Evolutionary conservation across 2,797 vertebrate genomes (phyloP).

Genomic region (Falco concolor): DNA sequence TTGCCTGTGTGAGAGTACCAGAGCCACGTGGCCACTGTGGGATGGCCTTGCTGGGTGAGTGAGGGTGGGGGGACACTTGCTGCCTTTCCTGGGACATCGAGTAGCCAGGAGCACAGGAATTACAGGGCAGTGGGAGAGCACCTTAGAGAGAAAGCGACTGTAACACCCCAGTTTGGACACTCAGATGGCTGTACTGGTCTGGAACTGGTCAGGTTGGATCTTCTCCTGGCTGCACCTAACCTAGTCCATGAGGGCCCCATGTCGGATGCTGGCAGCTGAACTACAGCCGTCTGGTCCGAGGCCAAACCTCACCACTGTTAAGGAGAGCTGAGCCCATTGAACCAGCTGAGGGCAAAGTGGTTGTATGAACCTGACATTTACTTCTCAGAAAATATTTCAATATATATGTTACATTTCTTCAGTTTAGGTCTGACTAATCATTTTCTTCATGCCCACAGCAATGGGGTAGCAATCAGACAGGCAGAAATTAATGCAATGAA

Average conservation of each 20-base stretch:
- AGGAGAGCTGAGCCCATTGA: not conserved
- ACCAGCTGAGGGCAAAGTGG: not conserved
- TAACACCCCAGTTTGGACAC: not conserved
- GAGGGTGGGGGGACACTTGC: too few species aligned
- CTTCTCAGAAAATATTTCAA: constrained; percentile 7
- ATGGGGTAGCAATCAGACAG: not conserved
- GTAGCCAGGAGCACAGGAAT: not conserved
- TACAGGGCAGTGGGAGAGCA: not conserved
- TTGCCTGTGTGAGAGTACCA: not conserved
- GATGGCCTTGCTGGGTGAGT: not conserved
- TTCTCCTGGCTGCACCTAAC: not conserved
- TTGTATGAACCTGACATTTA: not conserved
- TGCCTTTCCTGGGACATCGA: not conserved
- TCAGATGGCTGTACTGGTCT: not conserved
- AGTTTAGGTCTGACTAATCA: constrained; percentile 24
- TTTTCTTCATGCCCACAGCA: constrained; percentile 11
- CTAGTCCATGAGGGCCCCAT: not conserved
- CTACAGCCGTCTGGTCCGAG: not conserved
- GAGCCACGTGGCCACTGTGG: not conserved
- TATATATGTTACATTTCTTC: not conserved
- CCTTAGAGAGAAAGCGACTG: fast-evolving
- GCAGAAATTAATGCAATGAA: constrained; percentile 20
- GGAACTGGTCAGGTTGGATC: not conserved
- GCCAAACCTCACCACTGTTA: not conserved
- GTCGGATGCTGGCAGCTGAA: not conserved